A percentile compares a stretch with the other conserved stretches of the same genome.
Evolutionary conservation across 92 coral and sea anemone genomes (phyloP).

Genomic region (Micromussa lordhowensis): DNA sequence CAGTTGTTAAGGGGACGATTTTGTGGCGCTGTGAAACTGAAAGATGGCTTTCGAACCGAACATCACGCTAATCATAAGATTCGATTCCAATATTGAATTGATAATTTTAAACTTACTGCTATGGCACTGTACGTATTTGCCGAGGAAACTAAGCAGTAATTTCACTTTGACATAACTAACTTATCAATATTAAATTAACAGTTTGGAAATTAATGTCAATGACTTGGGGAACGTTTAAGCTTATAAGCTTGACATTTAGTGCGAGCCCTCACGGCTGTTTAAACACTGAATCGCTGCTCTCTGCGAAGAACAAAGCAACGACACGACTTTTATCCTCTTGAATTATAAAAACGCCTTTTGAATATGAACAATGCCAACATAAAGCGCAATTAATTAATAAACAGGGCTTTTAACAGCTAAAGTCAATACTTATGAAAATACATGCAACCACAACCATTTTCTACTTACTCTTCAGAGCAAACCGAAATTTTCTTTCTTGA

Average conservation of each 20-base stretch:
- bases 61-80: not conserved
- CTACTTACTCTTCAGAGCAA: constrained; percentile 50
- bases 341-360: not conserved
- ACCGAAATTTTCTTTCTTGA: constrained; percentile 45
- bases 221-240: not conserved
- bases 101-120: not conserved
- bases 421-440: constrained; percentile 5
- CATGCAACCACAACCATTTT: not conserved
- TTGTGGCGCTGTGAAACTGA: not conserved
- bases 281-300: not conserved
- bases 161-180: not conserved
- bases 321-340: not conserved
- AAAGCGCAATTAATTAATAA: constrained; percentile 7
- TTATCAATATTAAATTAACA: not conserved
- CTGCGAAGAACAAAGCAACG: not conserved
- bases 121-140: not conserved
- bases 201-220: not conserved
- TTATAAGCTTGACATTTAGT: too few species aligned
- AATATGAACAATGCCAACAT: constrained; percentile 12
- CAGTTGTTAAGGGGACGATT: not conserved
- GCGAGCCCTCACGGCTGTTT: too few species aligned
- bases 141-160: not conserved
- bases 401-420: constrained; percentile 18
- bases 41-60: constrained; percentile 2
- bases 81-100: not conserved